Percentiles rank a stretch among this genome's conserved stretches.
These are phyloP conservation scores for Rhamnusium bicolor DNA, from an alignment of 2,888 invertebrate species.

Conservation along the genomic window DNA sequence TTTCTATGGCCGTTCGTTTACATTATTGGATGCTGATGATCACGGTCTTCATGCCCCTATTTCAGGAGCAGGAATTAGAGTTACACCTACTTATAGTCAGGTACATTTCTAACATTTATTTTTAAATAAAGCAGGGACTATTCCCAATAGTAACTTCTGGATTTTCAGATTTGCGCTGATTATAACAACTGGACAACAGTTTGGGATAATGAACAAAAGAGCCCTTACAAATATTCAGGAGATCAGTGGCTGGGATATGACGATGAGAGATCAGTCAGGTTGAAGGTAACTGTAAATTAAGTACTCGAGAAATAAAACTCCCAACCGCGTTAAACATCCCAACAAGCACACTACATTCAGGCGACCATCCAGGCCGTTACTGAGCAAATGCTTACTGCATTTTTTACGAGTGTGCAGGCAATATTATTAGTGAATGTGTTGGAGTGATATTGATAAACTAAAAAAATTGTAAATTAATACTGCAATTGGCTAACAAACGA, in stretches of 20 bases:
- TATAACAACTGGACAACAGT: conserved; percentile 48
- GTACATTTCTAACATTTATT: conserved; percentile 39
- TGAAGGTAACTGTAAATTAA: conserved; percentile 52
- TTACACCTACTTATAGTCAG: conserved; percentile 9
- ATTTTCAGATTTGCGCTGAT: conserved; percentile 39
- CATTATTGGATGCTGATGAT: conserved; percentile 70
- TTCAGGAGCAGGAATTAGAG: conserved; percentile 72
- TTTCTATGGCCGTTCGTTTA: conserved; percentile 80
- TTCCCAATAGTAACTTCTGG: no score
- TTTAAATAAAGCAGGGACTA: no score
- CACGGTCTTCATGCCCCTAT: conserved; percentile 74
- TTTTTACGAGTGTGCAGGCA: no score
- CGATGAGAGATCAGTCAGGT: conserved; percentile 52
- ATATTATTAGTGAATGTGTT: no score
- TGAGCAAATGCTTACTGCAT: no score
- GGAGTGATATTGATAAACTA: no score
- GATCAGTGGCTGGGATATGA: conserved; percentile 60
- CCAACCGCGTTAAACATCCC: no score
- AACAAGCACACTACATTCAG: no score
- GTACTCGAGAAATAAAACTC: no score
- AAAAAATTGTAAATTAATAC: no score
- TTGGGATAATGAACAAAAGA: conserved; percentile 58
- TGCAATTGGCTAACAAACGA: no score
- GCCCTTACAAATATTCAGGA: conserved; percentile 52
- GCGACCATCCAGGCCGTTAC: no score